Evolutionary conservation across 2,888 invertebrate species (phyloP).

Genomic region (Papilio gigon): DNA sequence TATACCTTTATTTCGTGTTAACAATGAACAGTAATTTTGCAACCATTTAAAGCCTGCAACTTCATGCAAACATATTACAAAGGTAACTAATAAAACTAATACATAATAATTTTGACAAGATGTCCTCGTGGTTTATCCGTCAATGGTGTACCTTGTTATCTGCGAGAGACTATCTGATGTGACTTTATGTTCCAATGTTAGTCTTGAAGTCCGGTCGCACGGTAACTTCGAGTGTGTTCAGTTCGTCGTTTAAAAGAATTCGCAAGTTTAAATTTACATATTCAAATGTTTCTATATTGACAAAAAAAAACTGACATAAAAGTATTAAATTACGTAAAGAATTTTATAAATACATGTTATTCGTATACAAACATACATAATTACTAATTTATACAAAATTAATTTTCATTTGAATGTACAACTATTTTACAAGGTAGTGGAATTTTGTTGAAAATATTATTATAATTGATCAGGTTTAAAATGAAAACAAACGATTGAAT

Average conservation of each 20-base stretch:
- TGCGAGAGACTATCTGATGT: too few relatives aligned
- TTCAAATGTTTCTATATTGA: constrained; percentile 2
- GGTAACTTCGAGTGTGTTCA: too few relatives aligned
- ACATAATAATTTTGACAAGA: too few relatives aligned
- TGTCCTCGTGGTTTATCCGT: too few relatives aligned
- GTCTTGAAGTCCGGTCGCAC: too few relatives aligned
- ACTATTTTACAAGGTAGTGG: neutral
- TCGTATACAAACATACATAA: neutral
- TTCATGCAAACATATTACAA: too few relatives aligned
- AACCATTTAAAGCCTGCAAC: neutral
- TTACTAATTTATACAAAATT: constrained; percentile 16
- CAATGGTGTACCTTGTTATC: too few relatives aligned
- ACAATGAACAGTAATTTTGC: neutral
- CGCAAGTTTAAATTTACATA: constrained; percentile 4
- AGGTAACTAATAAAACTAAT: too few relatives aligned
- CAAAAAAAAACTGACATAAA: neutral
- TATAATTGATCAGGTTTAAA: neutral
- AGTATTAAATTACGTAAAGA: neutral
- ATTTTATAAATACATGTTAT: constrained; percentile 5
- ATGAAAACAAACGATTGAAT: neutral
- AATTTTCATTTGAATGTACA: constrained; percentile 16
- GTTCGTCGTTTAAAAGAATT: too few relatives aligned
- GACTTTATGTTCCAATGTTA: too few relatives aligned
- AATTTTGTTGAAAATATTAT: constrained; percentile 5
- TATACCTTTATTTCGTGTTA: neutral